These are phyloP conservation scores for Promerops cafer DNA, from an alignment of 2,113 vertebrate species.

Conservation along the genomic window DNA sequence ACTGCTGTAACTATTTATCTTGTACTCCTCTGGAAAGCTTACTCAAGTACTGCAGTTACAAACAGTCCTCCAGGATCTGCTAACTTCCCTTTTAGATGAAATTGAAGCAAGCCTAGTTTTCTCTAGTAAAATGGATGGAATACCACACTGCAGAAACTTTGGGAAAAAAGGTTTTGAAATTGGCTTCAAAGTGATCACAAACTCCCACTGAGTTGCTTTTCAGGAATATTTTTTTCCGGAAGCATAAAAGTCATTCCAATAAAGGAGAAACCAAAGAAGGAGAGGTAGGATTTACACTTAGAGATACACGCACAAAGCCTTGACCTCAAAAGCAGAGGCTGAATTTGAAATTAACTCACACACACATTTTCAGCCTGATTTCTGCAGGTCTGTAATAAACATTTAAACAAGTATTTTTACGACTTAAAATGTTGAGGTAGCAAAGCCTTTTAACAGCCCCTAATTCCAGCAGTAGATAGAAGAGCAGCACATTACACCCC, in stretches of 20 bases:
- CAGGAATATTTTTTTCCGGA: background rate
- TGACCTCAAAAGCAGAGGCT: background rate
- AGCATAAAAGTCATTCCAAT: background rate
- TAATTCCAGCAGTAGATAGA: background rate
- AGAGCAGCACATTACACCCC: background rate
- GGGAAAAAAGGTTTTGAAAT: background rate
- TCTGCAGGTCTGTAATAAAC: background rate
- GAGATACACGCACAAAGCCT: background rate
- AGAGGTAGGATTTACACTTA: background rate
- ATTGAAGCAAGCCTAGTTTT: background rate
- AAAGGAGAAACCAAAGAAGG: background rate
- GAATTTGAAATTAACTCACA: background rate
- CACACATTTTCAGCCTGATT: background rate
- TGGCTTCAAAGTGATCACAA: background rate
- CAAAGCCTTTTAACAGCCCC: background rate
- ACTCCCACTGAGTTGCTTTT: background rate
- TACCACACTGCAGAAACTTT: background rate
- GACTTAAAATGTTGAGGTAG: background rate
- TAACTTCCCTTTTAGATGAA: background rate
- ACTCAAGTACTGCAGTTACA: background rate
- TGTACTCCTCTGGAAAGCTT: background rate
- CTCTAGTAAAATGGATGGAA: background rate
- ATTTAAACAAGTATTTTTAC: background rate
- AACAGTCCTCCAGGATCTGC: background rate
- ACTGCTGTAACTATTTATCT: background rate